A percentile compares a stretch with the other conserved stretches of the same genome.
phyloP scores from a whole-genome alignment of 2,113 vertebrate genomes.

The Lichenostomus cassidix region DNA sequence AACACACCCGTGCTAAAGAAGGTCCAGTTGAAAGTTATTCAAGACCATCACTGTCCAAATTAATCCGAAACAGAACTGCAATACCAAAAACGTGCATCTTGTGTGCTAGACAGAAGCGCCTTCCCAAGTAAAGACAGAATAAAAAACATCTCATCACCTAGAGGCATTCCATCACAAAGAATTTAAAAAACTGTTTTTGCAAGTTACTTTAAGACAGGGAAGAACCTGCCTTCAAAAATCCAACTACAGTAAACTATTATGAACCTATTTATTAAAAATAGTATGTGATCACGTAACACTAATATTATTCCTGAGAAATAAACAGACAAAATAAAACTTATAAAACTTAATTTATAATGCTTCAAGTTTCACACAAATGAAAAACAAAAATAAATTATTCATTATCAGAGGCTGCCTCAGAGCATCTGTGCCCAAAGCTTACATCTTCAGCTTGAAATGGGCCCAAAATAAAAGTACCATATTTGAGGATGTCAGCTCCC shows the following conservation, averaged over 20 bases:
- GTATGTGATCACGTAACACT: not conserved
- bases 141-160: not conserved
- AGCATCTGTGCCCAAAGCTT: not conserved
- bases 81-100: not conserved
- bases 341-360: not conserved
- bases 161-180: not conserved
- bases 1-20: not conserved
- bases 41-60: not conserved
- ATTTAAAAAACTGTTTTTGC: not conserved
- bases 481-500: not conserved
- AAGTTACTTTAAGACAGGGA: not conserved
- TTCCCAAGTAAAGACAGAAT: not conserved
- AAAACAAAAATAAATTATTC: not conserved
- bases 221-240: not conserved
- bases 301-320: not conserved
- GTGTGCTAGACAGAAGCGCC: not conserved
- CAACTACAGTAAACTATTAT: not conserved
- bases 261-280: not conserved
- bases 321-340: not conserved
- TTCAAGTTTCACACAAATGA: not conserved
- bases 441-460: not conserved
- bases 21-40: not conserved
- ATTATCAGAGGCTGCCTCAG: not conserved
- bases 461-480: not conserved
- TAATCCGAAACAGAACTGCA: not conserved